Base-by-base conservation (phyloP, 2,888 invertebrate genomes). In the Drosophila longiperda region DNA sequence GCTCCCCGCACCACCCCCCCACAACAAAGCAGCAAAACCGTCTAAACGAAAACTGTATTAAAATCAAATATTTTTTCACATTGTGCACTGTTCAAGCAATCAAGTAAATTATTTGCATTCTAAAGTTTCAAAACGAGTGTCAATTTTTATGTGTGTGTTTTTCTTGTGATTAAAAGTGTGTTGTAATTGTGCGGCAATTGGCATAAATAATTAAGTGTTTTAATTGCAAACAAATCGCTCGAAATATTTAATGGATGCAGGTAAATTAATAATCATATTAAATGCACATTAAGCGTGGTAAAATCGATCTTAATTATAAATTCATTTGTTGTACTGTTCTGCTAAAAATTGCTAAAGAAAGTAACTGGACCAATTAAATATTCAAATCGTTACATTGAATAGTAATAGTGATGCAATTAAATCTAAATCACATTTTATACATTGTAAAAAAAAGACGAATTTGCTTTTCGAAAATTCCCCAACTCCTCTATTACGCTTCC, bases 231-330 rank as follows among this genome's bases (percentile, higher is more conserved):
- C 66, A 55, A 40, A 38, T 66, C 45, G 55, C 58, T 70, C 55
- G 65, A 57, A 69, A 65, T 73, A 80, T 71, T 87, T 87, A 80
- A 87, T 86, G 87, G 87, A 87, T 80, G 84, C 87, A 87, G 88
- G 87, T 88, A 86, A 84, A 87, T 86, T 65, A 66, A 69, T 63
- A 64, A 64, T 66, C 42, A 68, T 62, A 33, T 57, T 48, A 49
- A 73, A 60, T 66, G 48, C 68, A 68, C 48, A 52, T 65, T 54
- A 55, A 66, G 45, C 49, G 68, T 60, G 77, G 38, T 57, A 75
- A 59, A 70, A 64, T 68, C 55, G 8, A 61, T 52, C 38, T 55
- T 38, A 38, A 34, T 71, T 52, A 68, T 45, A 29, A 55, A 57
- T 60, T 50, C 40, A 52, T 65, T n/a, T 40, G 34, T 54, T 33